Evolutionary conservation across 2,113 vertebrate species (phyloP).

Genomic region (Tragelaphus strepsiceros): DNA sequence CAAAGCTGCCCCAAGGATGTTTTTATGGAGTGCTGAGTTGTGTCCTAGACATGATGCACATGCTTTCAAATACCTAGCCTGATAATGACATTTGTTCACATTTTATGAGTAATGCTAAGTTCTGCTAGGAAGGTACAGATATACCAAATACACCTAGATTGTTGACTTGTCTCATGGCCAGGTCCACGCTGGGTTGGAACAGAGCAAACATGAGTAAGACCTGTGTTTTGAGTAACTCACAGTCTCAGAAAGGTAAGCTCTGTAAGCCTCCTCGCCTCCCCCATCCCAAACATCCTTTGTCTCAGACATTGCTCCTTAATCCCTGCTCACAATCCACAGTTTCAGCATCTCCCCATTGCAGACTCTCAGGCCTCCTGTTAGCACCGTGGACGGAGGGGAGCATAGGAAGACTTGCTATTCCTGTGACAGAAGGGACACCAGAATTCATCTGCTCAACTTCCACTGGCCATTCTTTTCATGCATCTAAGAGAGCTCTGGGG

Average conservation of each 20-base stretch:
- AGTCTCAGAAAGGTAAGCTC: background rate
- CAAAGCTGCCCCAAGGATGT: background rate
- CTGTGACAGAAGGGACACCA: fast-evolving
- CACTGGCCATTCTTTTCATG: background rate
- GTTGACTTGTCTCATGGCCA: background rate
- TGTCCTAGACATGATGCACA: background rate
- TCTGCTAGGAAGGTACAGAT: background rate
- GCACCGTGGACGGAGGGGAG: background rate
- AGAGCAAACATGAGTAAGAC: background rate
- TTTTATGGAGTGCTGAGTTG: background rate
- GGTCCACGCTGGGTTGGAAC: too few species aligned
- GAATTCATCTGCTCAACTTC: background rate
- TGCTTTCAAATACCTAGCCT: background rate
- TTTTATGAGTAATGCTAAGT: background rate
- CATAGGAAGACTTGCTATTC: background rate
- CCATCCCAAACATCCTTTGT: background rate
- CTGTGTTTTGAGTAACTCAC: background rate
- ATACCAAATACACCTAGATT: background rate
- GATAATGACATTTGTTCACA: background rate
- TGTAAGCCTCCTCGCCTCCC: background rate
- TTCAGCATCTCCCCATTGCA: background rate
- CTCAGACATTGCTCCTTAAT: background rate
- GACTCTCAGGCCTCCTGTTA: background rate
- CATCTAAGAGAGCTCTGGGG: background rate
- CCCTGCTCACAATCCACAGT: background rate